phyloP scores from a whole-genome alignment of 2,888 invertebrate genomes.

The Pachycephus smyrnensis region DNA sequence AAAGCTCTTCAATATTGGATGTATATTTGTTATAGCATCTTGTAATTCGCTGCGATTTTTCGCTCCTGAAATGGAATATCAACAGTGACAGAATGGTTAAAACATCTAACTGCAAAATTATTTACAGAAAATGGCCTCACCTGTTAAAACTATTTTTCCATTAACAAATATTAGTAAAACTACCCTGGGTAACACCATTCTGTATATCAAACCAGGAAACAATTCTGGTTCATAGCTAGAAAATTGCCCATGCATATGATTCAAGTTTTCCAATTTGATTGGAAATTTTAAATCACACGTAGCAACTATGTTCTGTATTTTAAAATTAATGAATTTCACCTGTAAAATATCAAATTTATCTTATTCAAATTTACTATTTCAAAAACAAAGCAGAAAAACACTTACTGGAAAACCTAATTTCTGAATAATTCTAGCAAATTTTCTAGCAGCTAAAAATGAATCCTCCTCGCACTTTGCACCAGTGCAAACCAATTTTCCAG shows the following conservation, averaged over 20 bases:
- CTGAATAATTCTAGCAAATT: slow-evolving; percentile 86
- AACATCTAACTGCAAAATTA: slow-evolving; percentile 10
- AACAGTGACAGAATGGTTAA: slow-evolving; percentile 1
- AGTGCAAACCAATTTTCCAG: slow-evolving; percentile 86
- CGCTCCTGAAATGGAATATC: slow-evolving; percentile 75
- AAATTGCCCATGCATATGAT: slow-evolving; percentile 82
- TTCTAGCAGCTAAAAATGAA: slow-evolving; percentile 81
- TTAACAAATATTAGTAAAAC: slow-evolving; percentile 98
- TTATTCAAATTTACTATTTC: slow-evolving; percentile 4
- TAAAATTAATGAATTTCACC: slow-evolving; percentile 83
- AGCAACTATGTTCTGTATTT: slow-evolving; percentile 79
- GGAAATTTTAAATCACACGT: slow-evolving; percentile 80
- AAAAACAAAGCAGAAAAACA: slow-evolving; percentile 26
- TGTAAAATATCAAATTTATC: slow-evolving; percentile 60
- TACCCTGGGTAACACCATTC: slow-evolving; percentile 96
- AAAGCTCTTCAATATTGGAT: slow-evolving; percentile 94
- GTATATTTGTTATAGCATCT: slow-evolving; percentile 94
- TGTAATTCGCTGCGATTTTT: slow-evolving; percentile 92
- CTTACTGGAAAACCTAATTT: slow-evolving; percentile 82
- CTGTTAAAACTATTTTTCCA: slow-evolving; percentile 97
- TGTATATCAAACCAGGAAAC: slow-evolving; percentile 98
- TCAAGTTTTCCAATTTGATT: slow-evolving; percentile 79
- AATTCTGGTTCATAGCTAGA: slow-evolving; percentile 97
- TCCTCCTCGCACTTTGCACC: slow-evolving; percentile 84
- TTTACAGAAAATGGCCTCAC: slow-evolving; percentile 49